Conservation (phyloP, 2,113 vertebrate genomes). For the Gallinago undulata region DNA sequence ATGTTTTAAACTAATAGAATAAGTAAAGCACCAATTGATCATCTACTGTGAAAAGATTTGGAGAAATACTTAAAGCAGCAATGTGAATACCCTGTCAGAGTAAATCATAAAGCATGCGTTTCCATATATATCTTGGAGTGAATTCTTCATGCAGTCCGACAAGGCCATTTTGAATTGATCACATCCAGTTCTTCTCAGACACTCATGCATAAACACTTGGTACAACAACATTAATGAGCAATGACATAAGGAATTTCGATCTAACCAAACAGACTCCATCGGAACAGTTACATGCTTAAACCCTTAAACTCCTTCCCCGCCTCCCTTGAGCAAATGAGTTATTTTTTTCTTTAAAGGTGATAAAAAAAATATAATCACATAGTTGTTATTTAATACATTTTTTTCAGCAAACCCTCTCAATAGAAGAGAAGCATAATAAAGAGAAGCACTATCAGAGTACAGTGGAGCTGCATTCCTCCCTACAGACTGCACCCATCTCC, state of each 20-base stretch:
- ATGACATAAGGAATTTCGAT: conserved; percentile 54
- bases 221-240: conserved; percentile 52
- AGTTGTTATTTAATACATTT: not conserved
- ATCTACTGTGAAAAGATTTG: not conserved
- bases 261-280: conserved; percentile 34
- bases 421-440: not conserved
- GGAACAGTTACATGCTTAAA: not conserved
- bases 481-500: not conserved
- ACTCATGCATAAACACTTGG: conserved; percentile 55
- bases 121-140: not conserved
- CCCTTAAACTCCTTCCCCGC: not conserved
- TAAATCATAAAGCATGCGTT: conserved; percentile 17
- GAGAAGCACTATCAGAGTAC: not conserved
- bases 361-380: not conserved
- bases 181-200: conserved; percentile 37
- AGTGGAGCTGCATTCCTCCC: not conserved
- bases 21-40: conserved; percentile 37
- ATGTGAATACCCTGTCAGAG: conserved; percentile 42
- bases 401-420: not conserved
- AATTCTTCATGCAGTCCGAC: conserved; percentile 47
- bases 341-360: not conserved
- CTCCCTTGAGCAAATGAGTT: not conserved
- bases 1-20: not conserved
- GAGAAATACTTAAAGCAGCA: conserved; percentile 32
- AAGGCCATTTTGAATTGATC: conserved; percentile 40